These are phyloP conservation scores for Lucilia cuprina DNA, from an alignment of 1,140 invertebrate genomes.

Conservation along the genomic window DNA sequence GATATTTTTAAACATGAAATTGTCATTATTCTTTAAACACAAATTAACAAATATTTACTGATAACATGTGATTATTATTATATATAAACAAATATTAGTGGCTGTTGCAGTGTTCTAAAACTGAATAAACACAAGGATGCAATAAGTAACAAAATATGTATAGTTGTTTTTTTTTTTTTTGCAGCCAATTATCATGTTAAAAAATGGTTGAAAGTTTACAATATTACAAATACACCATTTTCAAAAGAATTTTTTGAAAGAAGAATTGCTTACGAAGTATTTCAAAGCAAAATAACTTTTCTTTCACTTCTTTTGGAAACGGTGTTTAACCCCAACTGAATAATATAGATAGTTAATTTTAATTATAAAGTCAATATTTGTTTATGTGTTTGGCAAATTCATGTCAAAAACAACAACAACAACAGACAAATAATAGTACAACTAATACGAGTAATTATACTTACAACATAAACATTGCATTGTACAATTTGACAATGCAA, in stretches of 20 bases:
- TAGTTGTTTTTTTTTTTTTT: neutral
- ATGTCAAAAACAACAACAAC: neutral
- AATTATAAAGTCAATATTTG: no score
- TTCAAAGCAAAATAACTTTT: no score
- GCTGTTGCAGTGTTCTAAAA: no score
- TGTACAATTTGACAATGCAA: neutral
- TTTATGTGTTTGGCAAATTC: neutral
- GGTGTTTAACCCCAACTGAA: no score
- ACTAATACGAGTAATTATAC: neutral
- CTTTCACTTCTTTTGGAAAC: no score
- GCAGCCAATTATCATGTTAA: neutral
- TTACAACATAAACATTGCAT: neutral
- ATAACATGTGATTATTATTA: neutral
- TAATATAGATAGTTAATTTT: no score
- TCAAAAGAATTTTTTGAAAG: no score
- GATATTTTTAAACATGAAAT: neutral
- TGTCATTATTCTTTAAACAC: neutral
- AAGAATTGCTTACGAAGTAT: no score
- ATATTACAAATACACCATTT: neutral
- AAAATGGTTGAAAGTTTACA: no score
- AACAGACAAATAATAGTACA: neutral
- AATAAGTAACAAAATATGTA: neutral
- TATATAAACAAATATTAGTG: neutral
- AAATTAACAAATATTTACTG: constrained; percentile 7
- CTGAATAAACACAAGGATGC: neutral